Base-by-base conservation (phyloP, 2,888 invertebrate genomes). In the Alloplasta piceator region DNA sequence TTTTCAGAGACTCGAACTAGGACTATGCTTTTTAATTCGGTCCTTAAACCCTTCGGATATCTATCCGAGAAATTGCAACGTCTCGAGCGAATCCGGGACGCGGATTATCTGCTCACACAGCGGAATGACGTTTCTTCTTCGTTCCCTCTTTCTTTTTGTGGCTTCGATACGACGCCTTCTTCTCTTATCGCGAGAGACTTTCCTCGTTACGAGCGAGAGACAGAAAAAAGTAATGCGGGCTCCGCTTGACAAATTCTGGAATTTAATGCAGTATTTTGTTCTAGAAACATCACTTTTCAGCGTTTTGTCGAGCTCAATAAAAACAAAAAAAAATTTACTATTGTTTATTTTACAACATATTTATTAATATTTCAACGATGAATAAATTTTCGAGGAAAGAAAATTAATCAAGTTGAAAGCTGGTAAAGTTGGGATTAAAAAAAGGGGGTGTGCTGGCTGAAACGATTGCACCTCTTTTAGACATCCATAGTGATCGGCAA, bases 41-140 rank as follows among this genome's bases (percentile, higher is more conserved):
- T 83, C 85, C 85, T 87, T 88, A 86, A 89, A 86, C 87, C 78
- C 83, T 86, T 87, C 87, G 14, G 52, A 5, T 7, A 52, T 4
- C 26, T 85, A 85, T 83, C 67, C 70, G 67, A 60, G 61, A 74
- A 74, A 56, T 60, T 60, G 46, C 56, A 12, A 73, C 43, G 61
- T 38, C 43, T 43, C 52, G 76, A 80, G 84, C 73, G 83, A 86
- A 85, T 84, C 80, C 79, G 72, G 77, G 83, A 67, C 73, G 80
- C 63, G 76, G 68, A 78, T 78, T 77, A 81, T 81, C 80, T 66
- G 73, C 58, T 43, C 79, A 60, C 56, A 64, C 56, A 67, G 43
- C 68, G 16, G 52, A 14, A 52, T 71, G 38, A 36, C 68, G 46
- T 26, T 39, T 56, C 73, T 75, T 61, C 56, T 58, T 36, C 26